phyloP scores from a whole-genome alignment of 2,797 vertebrate genomes.

The Enteromius unitaeniatus region DNA sequence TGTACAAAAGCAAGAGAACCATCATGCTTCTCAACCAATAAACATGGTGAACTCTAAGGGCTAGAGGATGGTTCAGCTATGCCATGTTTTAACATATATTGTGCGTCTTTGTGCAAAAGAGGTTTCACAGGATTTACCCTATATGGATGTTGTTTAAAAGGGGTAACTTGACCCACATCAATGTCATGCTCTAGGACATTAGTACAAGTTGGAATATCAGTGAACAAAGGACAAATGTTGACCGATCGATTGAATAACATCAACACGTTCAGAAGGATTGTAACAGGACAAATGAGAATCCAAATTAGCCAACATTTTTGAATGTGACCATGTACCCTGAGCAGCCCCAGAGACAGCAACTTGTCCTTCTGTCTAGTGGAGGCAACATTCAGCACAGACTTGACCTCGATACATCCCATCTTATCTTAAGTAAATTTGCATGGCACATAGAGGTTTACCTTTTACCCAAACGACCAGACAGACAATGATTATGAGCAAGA shows the following conservation, averaged over 20 bases:
- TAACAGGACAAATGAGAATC: neutral
- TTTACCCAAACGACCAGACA: neutral
- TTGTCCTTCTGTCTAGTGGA: neutral
- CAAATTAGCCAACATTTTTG: neutral
- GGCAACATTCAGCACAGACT: neutral
- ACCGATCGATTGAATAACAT: neutral
- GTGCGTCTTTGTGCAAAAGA: neutral
- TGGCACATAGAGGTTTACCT: neutral
- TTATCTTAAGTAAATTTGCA: neutral
- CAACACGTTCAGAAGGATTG: neutral
- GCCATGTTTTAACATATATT: neutral
- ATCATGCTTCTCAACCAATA: neutral
- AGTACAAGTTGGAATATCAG: slow-evolving; percentile 13
- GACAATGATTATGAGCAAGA: slow-evolving; percentile 7
- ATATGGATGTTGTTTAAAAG: neutral
- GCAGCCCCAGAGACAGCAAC: neutral
- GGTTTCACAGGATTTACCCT: neutral
- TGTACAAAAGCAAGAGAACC: neutral
- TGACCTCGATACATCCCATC: rapidly evolving
- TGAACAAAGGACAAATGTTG: neutral
- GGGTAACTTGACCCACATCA: slow-evolving; percentile 6
- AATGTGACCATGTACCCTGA: neutral
- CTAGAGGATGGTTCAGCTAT: neutral
- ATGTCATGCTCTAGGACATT: slow-evolving; percentile 6
- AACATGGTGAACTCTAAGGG: neutral